Base-by-base conservation (phyloP, 2,797 vertebrate species). In the Tangara arthus region DNA sequence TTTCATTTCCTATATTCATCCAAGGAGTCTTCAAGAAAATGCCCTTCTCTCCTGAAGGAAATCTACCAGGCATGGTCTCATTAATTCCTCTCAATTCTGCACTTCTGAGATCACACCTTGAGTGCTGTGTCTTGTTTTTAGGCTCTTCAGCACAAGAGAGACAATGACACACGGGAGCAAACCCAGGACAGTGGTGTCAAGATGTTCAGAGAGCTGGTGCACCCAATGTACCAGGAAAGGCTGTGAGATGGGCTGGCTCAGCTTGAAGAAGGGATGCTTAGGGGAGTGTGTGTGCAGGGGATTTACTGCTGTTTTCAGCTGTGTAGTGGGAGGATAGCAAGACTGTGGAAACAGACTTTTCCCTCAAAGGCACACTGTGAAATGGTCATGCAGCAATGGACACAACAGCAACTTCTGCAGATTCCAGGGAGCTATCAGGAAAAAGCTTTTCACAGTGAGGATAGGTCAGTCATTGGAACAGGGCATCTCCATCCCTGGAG, bases 271-370 rank as follows among this genome's bases (percentile, higher is more conserved):
- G 44, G 35, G 34, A 82, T 77, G 34, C 42, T 22, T 6, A 1
- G 14, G 26, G 11, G 4, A 23, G 6, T 13, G 56, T 26, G 18
- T 23, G 16, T 7, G 35, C 1, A 4, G 3, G 9, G 16, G 15
- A 78, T 53, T 75, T 65, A 52, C 1, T 87, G 59, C 32, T 44
- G 30, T 30, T 84, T 87, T 84, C 77, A 65, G 55, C 30, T 55
- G n/a, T 28, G 26, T 59, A 76, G 76, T 0, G 3, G 14, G 27
- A 95, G 5, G 30, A 27, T 6, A 66, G 37, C 30, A 77, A 49
- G 66, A 92, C 37, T 24, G 46, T 24, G 8, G 46, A 47, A 47
- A 47, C 4, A 66, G n/a, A n/a, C 21, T 28, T 82, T 61, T 68
- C 83, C 68, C 32, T 80, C 32, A 35, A 61, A 75, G 53, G n/a